Evolutionary conservation across 2,797 vertebrate genomes (phyloP).

Genomic region (Ataeniobius toweri): DNA sequence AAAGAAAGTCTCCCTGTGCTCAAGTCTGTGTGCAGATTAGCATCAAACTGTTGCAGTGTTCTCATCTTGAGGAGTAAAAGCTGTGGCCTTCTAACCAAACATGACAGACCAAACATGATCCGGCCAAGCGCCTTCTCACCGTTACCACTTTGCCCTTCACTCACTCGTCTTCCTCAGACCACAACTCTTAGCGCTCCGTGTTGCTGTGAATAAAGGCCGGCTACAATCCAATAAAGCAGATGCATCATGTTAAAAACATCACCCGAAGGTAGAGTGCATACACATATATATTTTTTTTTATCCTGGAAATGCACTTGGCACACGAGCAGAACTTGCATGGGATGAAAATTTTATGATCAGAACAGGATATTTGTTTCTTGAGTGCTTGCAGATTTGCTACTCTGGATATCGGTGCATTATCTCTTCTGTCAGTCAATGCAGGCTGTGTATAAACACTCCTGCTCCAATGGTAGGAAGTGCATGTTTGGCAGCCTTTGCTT

Average conservation of each 20-base stretch:
- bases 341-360: conserved; percentile 72
- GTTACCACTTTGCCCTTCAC: conserved; percentile 32
- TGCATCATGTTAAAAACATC: conserved; percentile 67
- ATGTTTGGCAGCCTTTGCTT: conserved; percentile 38
- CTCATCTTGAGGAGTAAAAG: conserved; percentile 11
- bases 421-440: conserved; percentile 1
- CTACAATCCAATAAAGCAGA: conserved; percentile 49
- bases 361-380: conserved; percentile 69
- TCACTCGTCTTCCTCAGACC: conserved; percentile 9
- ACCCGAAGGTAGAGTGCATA: conserved; percentile 65
- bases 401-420: conserved; percentile 56
- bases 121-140: conserved; percentile 1
- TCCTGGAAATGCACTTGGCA: conserved; percentile 41
- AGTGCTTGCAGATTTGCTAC: conserved; percentile 54
- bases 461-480: background rate
- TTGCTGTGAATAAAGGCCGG: conserved; percentile 43
- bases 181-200: conserved; percentile 42
- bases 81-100: conserved; percentile 17
- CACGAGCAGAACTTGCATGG: conserved; percentile 29
- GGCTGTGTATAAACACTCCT: background rate
- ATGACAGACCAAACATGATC: conserved; percentile 20
- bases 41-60: background rate
- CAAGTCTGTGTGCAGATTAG: conserved; percentile 6
- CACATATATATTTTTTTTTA: conserved; percentile 48
- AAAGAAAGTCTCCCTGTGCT: background rate